phyloP scores from a whole-genome alignment of 2,113 vertebrate species.

The Macrotis lagotis region DNA sequence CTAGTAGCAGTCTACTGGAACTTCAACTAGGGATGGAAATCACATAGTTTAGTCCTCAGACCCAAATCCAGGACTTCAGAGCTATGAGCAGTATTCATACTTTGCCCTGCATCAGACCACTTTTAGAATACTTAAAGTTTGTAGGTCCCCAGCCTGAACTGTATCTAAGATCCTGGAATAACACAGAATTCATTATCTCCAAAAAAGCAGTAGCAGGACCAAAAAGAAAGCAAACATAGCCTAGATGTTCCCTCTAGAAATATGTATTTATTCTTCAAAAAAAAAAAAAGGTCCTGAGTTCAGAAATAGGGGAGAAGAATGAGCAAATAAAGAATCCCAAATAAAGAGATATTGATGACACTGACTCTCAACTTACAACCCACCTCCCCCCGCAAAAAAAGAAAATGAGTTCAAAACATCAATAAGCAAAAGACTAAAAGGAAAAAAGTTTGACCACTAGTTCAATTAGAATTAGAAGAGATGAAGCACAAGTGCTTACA shows the following conservation, averaged over 20 bases:
- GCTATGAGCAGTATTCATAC: background rate
- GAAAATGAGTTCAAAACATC: background rate
- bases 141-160: background rate
- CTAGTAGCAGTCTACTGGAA: background rate
- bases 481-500: background rate
- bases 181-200: background rate
- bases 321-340: background rate
- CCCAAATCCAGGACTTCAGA: background rate
- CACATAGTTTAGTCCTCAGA: background rate
- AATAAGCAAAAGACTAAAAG: background rate
- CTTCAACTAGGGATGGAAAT: background rate
- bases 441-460: background rate
- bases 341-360: background rate
- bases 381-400: background rate
- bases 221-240: background rate
- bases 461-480: background rate
- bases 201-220: background rate
- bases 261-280: background rate
- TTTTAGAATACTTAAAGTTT: background rate
- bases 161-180: background rate
- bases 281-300: background rate
- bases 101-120: background rate
- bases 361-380: background rate
- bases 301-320: background rate
- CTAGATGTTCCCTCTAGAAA: background rate